Evolutionary conservation across 2,797 vertebrate species (phyloP).

Genomic region (Poecilia gillii): DNA sequence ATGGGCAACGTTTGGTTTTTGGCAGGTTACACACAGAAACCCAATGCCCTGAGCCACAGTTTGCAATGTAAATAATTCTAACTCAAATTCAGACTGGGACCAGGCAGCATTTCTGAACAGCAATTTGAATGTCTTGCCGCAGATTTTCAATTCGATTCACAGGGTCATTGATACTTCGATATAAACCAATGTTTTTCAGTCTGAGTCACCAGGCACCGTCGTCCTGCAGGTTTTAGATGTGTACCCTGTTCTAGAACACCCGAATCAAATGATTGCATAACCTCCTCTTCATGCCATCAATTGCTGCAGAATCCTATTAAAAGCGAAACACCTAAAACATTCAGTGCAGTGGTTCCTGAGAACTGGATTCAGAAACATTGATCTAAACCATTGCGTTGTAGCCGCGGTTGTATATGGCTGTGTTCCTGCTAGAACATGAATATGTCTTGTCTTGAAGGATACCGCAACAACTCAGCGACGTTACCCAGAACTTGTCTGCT

Average conservation of each 20-base stretch:
- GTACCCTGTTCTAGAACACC: too few species aligned
- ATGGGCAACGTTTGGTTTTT: neutral
- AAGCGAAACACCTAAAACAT: too few species aligned
- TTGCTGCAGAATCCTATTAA: too few species aligned
- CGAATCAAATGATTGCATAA: too few species aligned
- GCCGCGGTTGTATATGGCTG: neutral
- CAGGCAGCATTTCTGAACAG: neutral
- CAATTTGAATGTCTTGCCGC: neutral
- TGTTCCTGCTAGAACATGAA: neutral
- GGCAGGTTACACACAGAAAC: neutral
- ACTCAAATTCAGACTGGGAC: neutral
- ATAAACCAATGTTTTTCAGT: too few species aligned
- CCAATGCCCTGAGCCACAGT: neutral
- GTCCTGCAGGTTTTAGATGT: too few species aligned
- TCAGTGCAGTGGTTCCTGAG: too few species aligned
- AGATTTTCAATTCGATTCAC: neutral
- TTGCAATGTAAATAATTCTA: neutral
- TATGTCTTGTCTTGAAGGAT: neutral
- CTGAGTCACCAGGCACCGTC: too few species aligned
- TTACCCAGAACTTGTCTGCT: neutral
- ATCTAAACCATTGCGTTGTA: neutral
- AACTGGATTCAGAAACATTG: too few species aligned
- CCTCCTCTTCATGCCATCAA: too few species aligned
- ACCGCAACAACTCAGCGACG: neutral
- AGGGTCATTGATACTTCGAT: neutral